Base-by-base conservation (phyloP, 1,140 invertebrate genomes). In the Eueides isabella region DNA sequence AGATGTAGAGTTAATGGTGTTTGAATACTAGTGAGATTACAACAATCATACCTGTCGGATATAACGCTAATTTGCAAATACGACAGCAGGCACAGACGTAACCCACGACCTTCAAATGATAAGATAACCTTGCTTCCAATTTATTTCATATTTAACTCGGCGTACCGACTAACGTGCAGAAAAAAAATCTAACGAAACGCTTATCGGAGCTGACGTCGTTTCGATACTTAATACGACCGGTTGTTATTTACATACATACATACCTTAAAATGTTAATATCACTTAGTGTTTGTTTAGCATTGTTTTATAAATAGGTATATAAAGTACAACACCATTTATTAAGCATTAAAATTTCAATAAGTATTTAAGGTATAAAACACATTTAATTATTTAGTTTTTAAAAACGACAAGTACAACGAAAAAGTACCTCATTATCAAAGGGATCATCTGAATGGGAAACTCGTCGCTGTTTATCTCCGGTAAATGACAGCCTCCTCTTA, bases 61-160 rank as follows among this genome's bases (percentile, higher is more conserved):
- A 38, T 71, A 74, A 71, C 74, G 67, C 62, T 35, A 74, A 74
- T 70, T 71, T 66, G 44, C 48, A 74, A 74, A 74, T 71, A 67
- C 26, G 67, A 63, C 71, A 65, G 72, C 72, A 41, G 35, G 35
- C 67, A 63, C 33, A 65, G 61, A 71, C 64, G 31, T 68, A 48
- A 31, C 64, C n/a, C 29, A 80, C 77, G 85, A 79, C 86, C 87
- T 85, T 86, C 77, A 71, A 76, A 76, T 90, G 89, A 93, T 91
- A 92, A 93, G 89, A 93, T 92, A 93, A 92, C 91, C 91, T 92
- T 91, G 91, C 84, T 90, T 87, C 82, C 87, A 92, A 91, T 90
- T 93, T 90, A 84, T 86, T 91, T 86, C 76, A 80, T 82, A 77
- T 67, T 74, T 26, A 68, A 63, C 68, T 69, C 75, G 29, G 64